Percentiles rank a stretch among this genome's conserved stretches.
Conservation (phyloP, 2,888 invertebrate species). For the Eupithecia tripunctaria region DNA sequence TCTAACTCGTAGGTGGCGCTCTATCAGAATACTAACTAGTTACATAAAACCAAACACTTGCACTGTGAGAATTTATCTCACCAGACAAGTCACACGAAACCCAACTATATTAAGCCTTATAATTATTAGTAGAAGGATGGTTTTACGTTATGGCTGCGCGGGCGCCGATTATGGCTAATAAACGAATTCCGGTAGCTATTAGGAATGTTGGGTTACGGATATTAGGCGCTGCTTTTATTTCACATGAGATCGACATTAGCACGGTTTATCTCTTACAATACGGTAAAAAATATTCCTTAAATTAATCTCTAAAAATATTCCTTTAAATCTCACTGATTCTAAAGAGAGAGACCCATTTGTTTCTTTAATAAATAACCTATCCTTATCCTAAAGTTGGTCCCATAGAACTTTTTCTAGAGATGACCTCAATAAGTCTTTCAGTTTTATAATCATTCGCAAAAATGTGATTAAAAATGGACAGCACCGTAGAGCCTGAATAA, state of each 20-base stretch:
- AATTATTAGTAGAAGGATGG: slow-evolving; percentile 2
- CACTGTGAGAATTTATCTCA: slow-evolving; percentile 72
- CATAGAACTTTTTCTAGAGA: neutral
- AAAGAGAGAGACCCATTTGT: neutral
- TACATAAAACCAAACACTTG: slow-evolving; percentile 63
- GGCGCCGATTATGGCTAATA: slow-evolving; percentile 75
- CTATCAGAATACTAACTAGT: slow-evolving; percentile 12
- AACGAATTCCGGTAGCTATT: slow-evolving; percentile 82
- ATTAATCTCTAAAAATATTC: no score
- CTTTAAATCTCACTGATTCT: slow-evolving; percentile 40
- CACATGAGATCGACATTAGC: neutral
- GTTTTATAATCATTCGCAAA: neutral
- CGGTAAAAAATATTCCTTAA: no score
- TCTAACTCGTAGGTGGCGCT: slow-evolving; percentile 15
- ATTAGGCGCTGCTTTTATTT: slow-evolving; percentile 48
- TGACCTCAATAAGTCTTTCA: neutral
- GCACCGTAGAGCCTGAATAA: no score
- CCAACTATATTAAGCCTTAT: slow-evolving; percentile 15
- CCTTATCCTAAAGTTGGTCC: neutral
- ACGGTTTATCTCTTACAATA: neutral
- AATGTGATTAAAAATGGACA: neutral
- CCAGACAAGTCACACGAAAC: slow-evolving; percentile 44
- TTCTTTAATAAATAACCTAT: neutral
- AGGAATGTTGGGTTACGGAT: slow-evolving; percentile 70
- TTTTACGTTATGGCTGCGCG: slow-evolving; percentile 47